Percentiles rank a stretch among this genome's conserved stretches.
Conservation (phyloP, 2,797 vertebrate species). For the Vultur gryphus region DNA sequence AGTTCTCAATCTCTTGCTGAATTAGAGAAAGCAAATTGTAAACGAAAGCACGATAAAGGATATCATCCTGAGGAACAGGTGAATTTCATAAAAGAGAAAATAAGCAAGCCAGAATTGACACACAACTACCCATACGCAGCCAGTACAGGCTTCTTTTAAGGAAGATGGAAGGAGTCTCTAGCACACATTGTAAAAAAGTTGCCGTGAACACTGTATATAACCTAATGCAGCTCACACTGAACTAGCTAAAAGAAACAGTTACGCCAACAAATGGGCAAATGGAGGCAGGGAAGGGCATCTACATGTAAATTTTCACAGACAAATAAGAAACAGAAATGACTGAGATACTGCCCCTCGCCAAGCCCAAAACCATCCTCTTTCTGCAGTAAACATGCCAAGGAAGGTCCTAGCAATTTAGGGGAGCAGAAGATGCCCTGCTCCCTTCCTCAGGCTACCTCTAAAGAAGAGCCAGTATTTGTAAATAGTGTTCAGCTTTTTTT, state of each 20-base stretch:
- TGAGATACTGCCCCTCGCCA: neutral
- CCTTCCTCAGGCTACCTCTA: neutral
- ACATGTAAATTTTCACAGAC: neutral
- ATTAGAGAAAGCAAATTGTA: constrained; percentile 53
- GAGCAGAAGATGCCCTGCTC: neutral
- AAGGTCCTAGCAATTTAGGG: neutral
- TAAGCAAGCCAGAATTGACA: neutral
- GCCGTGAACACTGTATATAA: neutral
- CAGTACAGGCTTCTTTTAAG: neutral
- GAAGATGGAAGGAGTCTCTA: neutral
- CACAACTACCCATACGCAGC: neutral
- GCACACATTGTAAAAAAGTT: neutral
- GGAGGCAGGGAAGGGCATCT: neutral
- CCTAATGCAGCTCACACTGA: neutral
- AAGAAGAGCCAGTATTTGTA: neutral
- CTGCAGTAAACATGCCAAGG: neutral
- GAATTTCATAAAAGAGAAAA: neutral
- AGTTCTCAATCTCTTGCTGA: constrained; percentile 88
- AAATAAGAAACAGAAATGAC: neutral
- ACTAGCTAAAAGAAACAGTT: neutral
- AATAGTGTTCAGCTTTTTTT: neutral
- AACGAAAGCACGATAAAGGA: neutral
- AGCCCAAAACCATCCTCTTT: neutral
- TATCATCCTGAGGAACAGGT: neutral
- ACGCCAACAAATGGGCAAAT: fast-evolving